phyloP scores from a whole-genome alignment of 2,113 vertebrate species.

The Bos javanicus region DNA sequence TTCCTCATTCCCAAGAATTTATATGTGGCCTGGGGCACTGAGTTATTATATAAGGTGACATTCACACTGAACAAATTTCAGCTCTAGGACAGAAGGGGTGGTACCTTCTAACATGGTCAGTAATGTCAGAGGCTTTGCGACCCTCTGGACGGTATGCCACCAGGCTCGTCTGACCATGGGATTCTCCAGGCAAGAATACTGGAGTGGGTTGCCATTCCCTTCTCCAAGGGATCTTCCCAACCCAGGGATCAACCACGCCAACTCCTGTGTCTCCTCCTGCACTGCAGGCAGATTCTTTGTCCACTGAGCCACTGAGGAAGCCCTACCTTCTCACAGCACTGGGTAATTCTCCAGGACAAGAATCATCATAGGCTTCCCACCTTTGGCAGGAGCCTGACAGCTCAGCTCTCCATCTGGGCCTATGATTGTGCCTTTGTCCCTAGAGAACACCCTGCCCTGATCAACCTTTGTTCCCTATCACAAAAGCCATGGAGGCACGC shows the following conservation, averaged over 20 bases:
- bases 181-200: not conserved
- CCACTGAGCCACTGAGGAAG: not conserved
- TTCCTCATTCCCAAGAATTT: not conserved
- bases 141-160: not conserved
- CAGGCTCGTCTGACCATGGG: not conserved
- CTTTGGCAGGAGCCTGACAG: not conserved
- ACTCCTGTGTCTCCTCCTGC: not conserved
- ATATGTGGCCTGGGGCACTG: too few relatives aligned
- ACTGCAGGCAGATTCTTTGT: not conserved
- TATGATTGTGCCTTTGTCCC: not conserved
- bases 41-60: not conserved
- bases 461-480: not conserved
- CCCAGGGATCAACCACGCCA: not conserved
- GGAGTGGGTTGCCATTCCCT: not conserved
- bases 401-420: not conserved
- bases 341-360: not conserved
- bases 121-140: not conserved
- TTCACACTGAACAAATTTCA: not conserved
- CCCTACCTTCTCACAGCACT: not conserved
- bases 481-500: not conserved
- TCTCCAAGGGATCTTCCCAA: not conserved
- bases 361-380: not conserved
- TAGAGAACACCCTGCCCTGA: not conserved
- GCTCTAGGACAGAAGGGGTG: not conserved
- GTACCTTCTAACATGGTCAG: not conserved